phyloP scores from a whole-genome alignment of 2,888 invertebrate genomes.

The Branchellion lobata region DNA sequence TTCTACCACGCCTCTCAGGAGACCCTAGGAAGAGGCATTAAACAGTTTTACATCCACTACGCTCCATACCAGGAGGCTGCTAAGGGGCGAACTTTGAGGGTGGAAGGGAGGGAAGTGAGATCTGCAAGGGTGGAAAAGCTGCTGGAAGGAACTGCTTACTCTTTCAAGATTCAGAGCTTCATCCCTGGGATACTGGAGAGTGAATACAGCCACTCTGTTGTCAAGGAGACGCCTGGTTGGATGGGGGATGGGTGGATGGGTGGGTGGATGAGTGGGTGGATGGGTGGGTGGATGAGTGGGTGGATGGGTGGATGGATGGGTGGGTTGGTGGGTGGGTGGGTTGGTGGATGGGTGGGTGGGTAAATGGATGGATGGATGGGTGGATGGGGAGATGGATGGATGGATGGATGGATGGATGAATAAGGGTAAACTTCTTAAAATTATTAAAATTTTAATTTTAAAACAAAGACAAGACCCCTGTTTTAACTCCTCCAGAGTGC shows the following conservation, averaged over 20 bases:
- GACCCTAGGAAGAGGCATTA: constrained; percentile 3
- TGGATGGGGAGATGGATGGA: not conserved
- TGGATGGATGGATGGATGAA: not conserved
- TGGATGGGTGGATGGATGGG: not conserved
- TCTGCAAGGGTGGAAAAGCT: not conserved
- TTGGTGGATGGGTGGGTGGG: not conserved
- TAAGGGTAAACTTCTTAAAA: too few relatives aligned
- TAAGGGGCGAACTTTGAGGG: constrained; percentile 5
- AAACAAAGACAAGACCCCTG: too few relatives aligned
- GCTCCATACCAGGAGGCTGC: constrained; percentile 20
- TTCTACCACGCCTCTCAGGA: too few relatives aligned
- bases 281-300: not conserved
- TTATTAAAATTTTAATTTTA: too few relatives aligned
- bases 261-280: not conserved
- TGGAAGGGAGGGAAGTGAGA: constrained; percentile 7
- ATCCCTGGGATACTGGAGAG: constrained; percentile 9
- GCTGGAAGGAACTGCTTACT: constrained; percentile 20
- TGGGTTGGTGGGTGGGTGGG: not conserved
- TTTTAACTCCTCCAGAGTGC: too few relatives aligned
- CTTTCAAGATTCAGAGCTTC: constrained; percentile 31
- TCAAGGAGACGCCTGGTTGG: constrained; percentile 27
- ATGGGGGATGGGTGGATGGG: not conserved
- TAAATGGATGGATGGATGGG: not conserved
- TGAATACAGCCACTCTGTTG: constrained; percentile 33
- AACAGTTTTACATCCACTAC: constrained; percentile 37